Evolutionary conservation across 2,113 vertebrate species (phyloP), one percentile per base, ranked within the genome.

Genomic region (Crotalus viridis): DNA sequence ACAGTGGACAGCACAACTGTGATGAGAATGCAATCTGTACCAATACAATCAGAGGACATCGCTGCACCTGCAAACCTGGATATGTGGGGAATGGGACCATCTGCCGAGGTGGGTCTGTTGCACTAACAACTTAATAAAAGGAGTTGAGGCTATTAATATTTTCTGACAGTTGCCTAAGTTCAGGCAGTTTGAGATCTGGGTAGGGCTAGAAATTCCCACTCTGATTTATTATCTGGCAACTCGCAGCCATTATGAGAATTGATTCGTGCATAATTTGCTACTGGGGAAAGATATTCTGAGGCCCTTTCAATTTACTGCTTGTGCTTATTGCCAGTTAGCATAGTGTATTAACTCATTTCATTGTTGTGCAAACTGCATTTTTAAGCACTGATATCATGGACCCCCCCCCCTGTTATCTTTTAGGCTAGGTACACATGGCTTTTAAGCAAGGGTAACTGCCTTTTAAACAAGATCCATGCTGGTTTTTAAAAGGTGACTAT

Each of bases 1-100:
- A 98, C 94, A 97, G 97, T 0, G 97, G 98, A 86, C 98, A 98
- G 94, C 98, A 98, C 94, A 96, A 94, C 94, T 99, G 99, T 93
- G 98, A 99, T 52, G 96, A 98, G 94, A 99, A 98, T 0, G 99
- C 99, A 92, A 99, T 99, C 98, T 99, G 99, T 95, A 99, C 98
- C 69, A 99, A 99, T 96, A 99, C 98, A n/a, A 97, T 99, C 96
- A 97, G 98, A 94, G 99, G 99, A 81, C 99, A 99, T 94, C 98
- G 98, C 97, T 99, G 99, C 95, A 99, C 98, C 97, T 99, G 99
- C 97, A 99, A 99, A 94, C 99, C 99, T 0, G 99, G 99, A 48
- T 99, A 98, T 0, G 98, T 99, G 96, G 99, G 99, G 64, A 99
- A 99, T 0, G 99, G 99, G 88, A 99, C 99, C 97, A 94, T 98